phyloP scores from a whole-genome alignment of 2,888 invertebrate species.

The Acanthosepion pharaonis region DNA sequence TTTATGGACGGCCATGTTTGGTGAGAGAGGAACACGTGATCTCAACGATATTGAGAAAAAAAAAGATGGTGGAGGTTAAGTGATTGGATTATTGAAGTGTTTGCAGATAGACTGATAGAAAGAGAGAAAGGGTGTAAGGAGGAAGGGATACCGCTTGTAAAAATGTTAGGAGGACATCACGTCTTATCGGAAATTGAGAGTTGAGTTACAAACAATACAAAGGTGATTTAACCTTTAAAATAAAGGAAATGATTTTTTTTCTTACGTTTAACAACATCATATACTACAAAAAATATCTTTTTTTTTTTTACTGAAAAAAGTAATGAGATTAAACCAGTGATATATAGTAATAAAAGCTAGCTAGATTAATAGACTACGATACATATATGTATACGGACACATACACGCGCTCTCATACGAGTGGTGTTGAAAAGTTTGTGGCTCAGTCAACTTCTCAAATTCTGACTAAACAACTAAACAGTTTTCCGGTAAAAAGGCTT shows the following conservation, averaged over 20 bases:
- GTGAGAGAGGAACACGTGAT: neutral
- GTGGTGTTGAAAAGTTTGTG: too few relatives aligned
- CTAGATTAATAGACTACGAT: neutral
- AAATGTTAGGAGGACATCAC: neutral
- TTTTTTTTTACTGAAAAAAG: too few relatives aligned
- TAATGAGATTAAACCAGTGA: too few relatives aligned
- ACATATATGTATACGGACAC: neutral
- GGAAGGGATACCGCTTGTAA: neutral
- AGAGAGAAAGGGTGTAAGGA: too few relatives aligned
- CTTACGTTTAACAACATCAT: too few relatives aligned
- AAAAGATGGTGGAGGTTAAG: conserved; percentile 7
- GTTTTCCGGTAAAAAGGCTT: too few relatives aligned
- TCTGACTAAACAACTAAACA: too few relatives aligned
- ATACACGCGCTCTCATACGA: neutral
- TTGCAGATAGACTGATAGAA: neutral
- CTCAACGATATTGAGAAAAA: neutral
- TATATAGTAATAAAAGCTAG: too few relatives aligned
- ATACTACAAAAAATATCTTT: too few relatives aligned
- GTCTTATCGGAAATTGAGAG: neutral
- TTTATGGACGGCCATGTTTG: neutral
- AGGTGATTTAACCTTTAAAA: neutral
- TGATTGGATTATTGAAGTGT: neutral
- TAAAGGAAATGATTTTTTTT: too few relatives aligned
- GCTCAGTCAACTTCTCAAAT: too few relatives aligned
- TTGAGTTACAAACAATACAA: neutral